A percentile compares a stretch with the other conserved stretches of the same genome.
Evolutionary conservation across 2,113 vertebrate species (phyloP).

Genomic region (Daubentonia madagascariensis): DNA sequence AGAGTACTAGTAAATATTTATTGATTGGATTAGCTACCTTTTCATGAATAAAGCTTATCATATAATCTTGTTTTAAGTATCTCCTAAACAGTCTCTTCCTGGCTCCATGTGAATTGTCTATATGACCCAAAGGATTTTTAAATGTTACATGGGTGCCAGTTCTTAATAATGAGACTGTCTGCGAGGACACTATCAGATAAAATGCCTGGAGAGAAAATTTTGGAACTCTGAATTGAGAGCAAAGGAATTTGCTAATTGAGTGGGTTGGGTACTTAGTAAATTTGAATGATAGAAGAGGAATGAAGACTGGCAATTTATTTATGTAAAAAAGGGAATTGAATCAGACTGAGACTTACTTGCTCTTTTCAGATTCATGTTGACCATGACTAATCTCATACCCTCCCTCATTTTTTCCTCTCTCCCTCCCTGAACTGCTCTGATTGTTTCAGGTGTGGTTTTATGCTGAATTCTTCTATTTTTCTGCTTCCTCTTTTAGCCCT

Average conservation of each 20-base stretch:
- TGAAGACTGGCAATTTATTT: neutral
- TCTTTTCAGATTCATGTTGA: neutral
- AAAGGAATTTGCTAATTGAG: slow-evolving; percentile 2
- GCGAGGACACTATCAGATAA: neutral
- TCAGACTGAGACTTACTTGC: neutral
- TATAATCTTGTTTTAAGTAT: slow-evolving; percentile 38
- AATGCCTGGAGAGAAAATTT: neutral
- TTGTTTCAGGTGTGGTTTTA: neutral
- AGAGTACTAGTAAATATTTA: slow-evolving; percentile 46
- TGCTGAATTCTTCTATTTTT: neutral
- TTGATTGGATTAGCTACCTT: slow-evolving; percentile 2
- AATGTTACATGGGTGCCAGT: neutral
- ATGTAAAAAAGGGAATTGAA: neutral
- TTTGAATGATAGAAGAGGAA: neutral
- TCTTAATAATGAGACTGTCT: slow-evolving; percentile 13
- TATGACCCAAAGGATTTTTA: slow-evolving; percentile 1
- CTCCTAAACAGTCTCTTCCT: slow-evolving; percentile 4
- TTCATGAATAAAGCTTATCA: slow-evolving; percentile 30
- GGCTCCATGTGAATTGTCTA: neutral
- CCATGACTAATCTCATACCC: neutral
- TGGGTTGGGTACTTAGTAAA: neutral
- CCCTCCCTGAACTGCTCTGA: neutral
- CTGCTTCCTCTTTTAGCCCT: neutral
- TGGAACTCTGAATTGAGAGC: neutral
- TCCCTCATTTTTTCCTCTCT: neutral